Conservation (phyloP, 2,888 invertebrate species). For the Anarsia innoxiella region DNA sequence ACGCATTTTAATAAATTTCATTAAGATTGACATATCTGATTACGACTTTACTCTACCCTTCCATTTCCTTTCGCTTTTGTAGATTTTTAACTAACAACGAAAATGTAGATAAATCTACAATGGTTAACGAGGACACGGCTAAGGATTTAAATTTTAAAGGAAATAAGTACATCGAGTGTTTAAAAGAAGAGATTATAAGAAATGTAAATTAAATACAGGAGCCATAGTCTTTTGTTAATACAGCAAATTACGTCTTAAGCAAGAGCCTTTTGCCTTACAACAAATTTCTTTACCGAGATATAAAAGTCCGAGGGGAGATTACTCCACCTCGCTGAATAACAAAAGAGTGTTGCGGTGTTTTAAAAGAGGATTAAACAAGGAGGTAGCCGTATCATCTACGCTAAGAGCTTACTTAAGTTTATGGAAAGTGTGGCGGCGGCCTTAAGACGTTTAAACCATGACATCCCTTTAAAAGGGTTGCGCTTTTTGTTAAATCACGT, state of each 20-base stretch:
- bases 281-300: conserved; percentile 53
- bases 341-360: conserved; percentile 60
- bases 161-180: conserved; percentile 19
- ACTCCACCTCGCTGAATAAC: conserved; percentile 57
- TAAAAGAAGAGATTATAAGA: conserved; percentile 17
- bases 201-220: conserved; percentile 23
- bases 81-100: conserved; percentile 20
- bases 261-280: conserved; percentile 34
- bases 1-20: conserved; percentile 68
- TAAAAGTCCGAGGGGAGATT: conserved; percentile 53
- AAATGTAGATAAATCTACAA: conserved; percentile 16
- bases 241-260: conserved; percentile 48
- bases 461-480: conserved; percentile 70
- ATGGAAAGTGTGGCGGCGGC: conserved; percentile 63
- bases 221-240: conserved; percentile 34
- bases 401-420: conserved; percentile 69
- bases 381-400: conserved; percentile 65
- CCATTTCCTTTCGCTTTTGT: conserved; percentile 31
- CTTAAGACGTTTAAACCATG: conserved; percentile 63
- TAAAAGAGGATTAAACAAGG: conserved; percentile 63
- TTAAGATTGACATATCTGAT: conserved; percentile 71
- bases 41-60: conserved; percentile 46
- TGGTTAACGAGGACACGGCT: conserved; percentile 8
- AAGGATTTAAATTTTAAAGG: conserved; percentile 11
- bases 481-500: conserved; percentile 66